phyloP scores from a whole-genome alignment of 2,113 vertebrate genomes.

The Phalacrocorax brasilianus region DNA sequence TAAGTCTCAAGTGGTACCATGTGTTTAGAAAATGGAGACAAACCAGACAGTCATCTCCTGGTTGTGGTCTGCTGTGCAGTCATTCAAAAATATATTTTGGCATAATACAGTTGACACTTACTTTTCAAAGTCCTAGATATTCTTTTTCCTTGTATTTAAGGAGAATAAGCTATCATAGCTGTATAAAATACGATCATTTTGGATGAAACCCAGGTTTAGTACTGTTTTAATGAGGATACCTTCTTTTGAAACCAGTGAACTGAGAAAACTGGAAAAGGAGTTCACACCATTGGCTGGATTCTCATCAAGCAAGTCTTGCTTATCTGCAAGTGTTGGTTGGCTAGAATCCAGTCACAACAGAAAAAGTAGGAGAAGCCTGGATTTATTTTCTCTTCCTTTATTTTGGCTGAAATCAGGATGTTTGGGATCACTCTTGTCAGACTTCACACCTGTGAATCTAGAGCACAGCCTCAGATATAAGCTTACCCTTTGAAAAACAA shows the following conservation, averaged over 20 bases:
- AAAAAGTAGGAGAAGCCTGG: background rate
- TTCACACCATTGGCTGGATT: background rate
- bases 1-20: background rate
- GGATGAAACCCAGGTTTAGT: background rate
- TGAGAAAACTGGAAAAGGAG: background rate
- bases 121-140: background rate
- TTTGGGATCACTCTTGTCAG: background rate
- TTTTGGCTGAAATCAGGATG: background rate
- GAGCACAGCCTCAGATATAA: background rate
- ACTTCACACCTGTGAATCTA: background rate
- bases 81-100: background rate
- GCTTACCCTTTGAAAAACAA: background rate
- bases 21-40: background rate
- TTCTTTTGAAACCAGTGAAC: background rate
- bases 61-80: background rate
- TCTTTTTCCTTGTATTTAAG: background rate
- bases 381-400: background rate
- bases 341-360: background rate
- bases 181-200: fast-evolving
- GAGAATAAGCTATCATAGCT: background rate
- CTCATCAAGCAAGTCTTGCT: background rate
- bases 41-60: background rate
- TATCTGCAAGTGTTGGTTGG: background rate
- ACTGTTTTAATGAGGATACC: background rate
- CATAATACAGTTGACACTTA: background rate